A percentile compares a stretch with the other conserved stretches of the same genome.
Conservation (phyloP, 2,888 invertebrate species). For the Dastarcus helophoroides region DNA sequence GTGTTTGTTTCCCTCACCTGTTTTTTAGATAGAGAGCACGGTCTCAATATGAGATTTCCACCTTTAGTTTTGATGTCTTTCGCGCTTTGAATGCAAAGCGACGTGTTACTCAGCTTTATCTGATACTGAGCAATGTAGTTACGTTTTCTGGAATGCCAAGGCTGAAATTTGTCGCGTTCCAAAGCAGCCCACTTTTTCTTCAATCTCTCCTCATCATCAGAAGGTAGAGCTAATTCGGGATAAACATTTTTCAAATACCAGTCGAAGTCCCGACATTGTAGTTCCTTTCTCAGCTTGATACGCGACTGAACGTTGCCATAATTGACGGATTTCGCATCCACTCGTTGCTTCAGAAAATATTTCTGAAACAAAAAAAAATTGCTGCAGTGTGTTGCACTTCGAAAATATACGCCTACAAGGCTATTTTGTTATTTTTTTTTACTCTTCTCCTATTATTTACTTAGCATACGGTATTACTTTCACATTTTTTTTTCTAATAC, state of each 20-base stretch:
- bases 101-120: conserved; percentile 59
- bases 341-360: conserved; percentile 60
- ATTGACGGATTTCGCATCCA: conserved; percentile 46
- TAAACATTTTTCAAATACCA: conserved; percentile 84
- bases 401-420: too few relatives aligned
- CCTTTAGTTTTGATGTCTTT: conserved; percentile 69
- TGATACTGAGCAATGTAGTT: conserved; percentile 63
- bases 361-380: conserved; percentile 43
- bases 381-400: conserved; percentile 2
- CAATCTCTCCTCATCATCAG: conserved; percentile 43
- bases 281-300: conserved; percentile 53
- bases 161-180: conserved; percentile 57
- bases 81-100: conserved; percentile 68
- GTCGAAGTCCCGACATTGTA: conserved; percentile 70
- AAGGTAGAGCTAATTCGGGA: conserved; percentile 62
- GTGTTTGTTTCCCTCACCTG: conserved; percentile 53
- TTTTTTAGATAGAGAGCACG: conserved; percentile 57
- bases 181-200: conserved; percentile 50
- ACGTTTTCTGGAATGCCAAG: conserved; percentile 72
- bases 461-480: too few relatives aligned
- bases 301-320: conserved; percentile 77
- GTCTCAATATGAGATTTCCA: conserved; percentile 56
- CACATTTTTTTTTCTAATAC: too few relatives aligned
- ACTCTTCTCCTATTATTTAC: too few relatives aligned
- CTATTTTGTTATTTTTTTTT: too few relatives aligned